Base-by-base conservation (phyloP, 2,888 invertebrate genomes). In the Theretra japonica region DNA sequence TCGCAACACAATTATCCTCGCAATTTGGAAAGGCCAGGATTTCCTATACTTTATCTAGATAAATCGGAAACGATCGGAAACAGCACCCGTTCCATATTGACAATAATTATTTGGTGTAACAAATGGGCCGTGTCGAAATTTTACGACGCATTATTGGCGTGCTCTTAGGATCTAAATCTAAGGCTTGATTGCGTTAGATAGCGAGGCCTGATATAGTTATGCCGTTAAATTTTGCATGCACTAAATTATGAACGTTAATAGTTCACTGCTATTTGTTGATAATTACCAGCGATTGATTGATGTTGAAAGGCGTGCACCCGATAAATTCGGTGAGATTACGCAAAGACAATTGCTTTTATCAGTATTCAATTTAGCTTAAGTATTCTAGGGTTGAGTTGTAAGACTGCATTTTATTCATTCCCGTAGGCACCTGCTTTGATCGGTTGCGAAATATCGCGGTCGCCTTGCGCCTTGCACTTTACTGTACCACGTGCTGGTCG, bases 1-100 rank as follows among this genome's bases (percentile, higher is more conserved):
- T 91, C 88, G 88, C 86, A 92, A 93, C 80, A 77, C 80, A 86
- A 90, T 90, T 90, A 91, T 86, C 88, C 89, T 88, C 86, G 85
- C 87, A 76, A 85, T 88, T 90, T 91, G 88, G 90, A 90, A 90
- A 88, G 88, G 84, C 77, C 82, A 85, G 85, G 87, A 87, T 90
- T 89, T 88, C 87, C 88, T 88, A 90, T 88, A 86, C 82, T 84
- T 82, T 86, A 87, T 86, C 77, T 78, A 86, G 83, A 86, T 88
- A 87, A 86, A 88, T 88, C 87, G 87, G 87, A 88, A 88, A 86
- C 83, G 82, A 82, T 88, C 86, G 86, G 86, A 88, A 88, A 88
- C 83, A 80, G 82, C 81, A 80, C 83, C 83, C 74, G 80, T 79
- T 81, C 80, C 79, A 83, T 86, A 90, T 87, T 89, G 89, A 88